Evolutionary conservation across 2,113 vertebrate species (phyloP).

Genomic region (Desmodus rotundus): DNA sequence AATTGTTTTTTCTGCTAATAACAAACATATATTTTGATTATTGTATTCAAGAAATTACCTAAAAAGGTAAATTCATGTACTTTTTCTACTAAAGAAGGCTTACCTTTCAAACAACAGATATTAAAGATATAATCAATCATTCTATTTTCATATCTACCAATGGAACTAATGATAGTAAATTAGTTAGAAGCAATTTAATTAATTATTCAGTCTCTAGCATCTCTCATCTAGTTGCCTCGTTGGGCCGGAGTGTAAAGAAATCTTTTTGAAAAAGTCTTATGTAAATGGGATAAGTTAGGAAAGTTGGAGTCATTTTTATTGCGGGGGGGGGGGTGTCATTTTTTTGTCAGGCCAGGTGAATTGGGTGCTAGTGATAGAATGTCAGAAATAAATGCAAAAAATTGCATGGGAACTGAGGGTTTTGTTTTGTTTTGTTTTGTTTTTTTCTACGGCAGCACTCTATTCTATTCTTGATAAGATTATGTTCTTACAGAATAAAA

Average conservation of each 20-base stretch:
- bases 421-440: not conserved
- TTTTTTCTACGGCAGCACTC: not conserved
- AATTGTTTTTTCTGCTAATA: not conserved
- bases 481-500: not conserved
- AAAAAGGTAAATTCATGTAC: not conserved
- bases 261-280: not conserved
- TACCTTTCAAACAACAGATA: not conserved
- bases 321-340: not conserved
- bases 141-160: not conserved
- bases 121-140: not conserved
- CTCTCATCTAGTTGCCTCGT: not conserved
- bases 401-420: not conserved
- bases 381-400: not conserved
- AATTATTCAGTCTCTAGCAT: not conserved
- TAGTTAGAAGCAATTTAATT: not conserved
- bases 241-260: not conserved
- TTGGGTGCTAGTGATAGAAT: not conserved
- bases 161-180: not conserved
- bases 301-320: not conserved
- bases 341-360: not conserved
- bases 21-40: not conserved
- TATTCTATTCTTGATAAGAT: not conserved
- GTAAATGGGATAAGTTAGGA: not conserved
- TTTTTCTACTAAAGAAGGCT: not conserved
- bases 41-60: not conserved